Evolutionary conservation across 2,888 invertebrate species (phyloP).

Genomic region (Dryadula phaetusa): DNA sequence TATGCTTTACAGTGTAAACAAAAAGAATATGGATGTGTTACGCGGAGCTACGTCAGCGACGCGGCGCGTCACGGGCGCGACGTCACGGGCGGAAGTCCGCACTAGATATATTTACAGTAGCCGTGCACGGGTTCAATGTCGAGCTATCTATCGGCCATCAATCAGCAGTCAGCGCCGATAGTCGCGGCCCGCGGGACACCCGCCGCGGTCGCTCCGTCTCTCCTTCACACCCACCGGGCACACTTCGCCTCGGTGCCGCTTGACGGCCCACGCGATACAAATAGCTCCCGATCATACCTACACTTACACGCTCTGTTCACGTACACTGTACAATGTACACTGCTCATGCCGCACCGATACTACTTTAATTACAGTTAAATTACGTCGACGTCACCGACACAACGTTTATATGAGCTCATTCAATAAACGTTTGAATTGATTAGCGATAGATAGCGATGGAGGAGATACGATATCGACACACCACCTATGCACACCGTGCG

Average conservation of each 20-base stretch:
- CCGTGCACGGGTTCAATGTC: conserved; percentile 80
- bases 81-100: conserved; percentile 81
- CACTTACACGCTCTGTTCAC: conserved; percentile 18
- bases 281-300: conserved; percentile 29
- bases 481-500: conserved; percentile 54
- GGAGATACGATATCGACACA: conserved; percentile 55
- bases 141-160: conserved; percentile 81
- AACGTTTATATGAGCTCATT: conserved; percentile 28
- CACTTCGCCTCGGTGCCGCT: conserved; percentile 27
- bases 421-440: conserved; percentile 38
- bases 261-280: conserved; percentile 35
- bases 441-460: conserved; percentile 39
- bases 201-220: conserved; percentile 41
- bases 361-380: conserved; percentile 50
- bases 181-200: conserved; percentile 47
- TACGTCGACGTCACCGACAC: conserved; percentile 43
- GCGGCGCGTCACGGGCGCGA: conserved; percentile 67
- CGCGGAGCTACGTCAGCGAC: conserved; percentile 69
- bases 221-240: conserved; percentile 41
- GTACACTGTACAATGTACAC: conserved; percentile 23
- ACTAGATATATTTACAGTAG: conserved; percentile 74
- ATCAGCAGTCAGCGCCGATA: conserved; percentile 59
- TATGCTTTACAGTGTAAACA: conserved; percentile 82
- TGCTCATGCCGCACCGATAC: conserved; percentile 37
- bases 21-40: conserved; percentile 75